A percentile compares a stretch with the other conserved stretches of the same genome.
Evolutionary conservation across 2,888 invertebrate species (phyloP).

Genomic region (Caenorhabditis sinica): DNA sequence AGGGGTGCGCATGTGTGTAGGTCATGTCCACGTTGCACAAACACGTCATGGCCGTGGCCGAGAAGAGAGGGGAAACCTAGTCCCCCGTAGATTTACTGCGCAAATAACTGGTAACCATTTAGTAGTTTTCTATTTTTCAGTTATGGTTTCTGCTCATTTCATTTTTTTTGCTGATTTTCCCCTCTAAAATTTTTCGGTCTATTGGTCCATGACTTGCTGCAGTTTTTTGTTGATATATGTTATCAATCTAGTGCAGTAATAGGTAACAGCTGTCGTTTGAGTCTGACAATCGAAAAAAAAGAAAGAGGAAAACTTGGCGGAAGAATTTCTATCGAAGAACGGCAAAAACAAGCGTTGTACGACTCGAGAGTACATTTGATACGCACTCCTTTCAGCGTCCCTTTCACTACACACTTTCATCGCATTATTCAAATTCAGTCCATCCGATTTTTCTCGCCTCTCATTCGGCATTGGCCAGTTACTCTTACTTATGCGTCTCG

Average conservation of each 20-base stretch:
- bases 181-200: neutral
- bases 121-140: neutral
- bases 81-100: constrained; percentile 3
- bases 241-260: constrained; percentile 23
- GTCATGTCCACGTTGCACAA: constrained; percentile 36
- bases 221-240: neutral
- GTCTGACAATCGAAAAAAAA: constrained; percentile 1
- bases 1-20: constrained; percentile 13
- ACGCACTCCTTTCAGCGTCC: neutral
- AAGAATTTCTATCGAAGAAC: constrained; percentile 26
- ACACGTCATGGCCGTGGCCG: constrained; percentile 32
- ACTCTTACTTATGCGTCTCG: constrained; percentile 37
- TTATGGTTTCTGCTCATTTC: neutral
- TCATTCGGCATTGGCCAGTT: constrained; percentile 21
- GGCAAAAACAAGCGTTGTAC: constrained; percentile 19
- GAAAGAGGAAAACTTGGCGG: neutral
- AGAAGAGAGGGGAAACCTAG: neutral
- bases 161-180: neutral
- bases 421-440: constrained; percentile 59
- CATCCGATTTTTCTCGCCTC: constrained; percentile 28
- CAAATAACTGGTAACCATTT: constrained; percentile 18
- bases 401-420: constrained; percentile 21
- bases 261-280: constrained; percentile 38
- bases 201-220: neutral
- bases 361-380: constrained; percentile 32